phyloP scores from a whole-genome alignment of 2,113 vertebrate species.

The Euleptes europaea region DNA sequence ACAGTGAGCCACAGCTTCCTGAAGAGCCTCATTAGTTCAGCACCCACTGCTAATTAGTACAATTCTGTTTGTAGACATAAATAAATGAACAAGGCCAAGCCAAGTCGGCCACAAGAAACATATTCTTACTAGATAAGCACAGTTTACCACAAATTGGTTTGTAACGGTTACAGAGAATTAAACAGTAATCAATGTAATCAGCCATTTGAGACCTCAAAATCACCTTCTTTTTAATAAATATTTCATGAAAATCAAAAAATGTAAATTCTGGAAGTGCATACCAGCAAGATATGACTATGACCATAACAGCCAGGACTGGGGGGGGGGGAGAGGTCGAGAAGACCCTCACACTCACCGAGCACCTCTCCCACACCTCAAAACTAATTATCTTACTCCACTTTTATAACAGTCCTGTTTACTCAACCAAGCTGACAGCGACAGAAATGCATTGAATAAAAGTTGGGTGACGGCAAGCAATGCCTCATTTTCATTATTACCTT shows the following conservation, averaged over 20 bases:
- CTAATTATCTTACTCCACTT: too few relatives aligned
- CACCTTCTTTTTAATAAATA: not conserved
- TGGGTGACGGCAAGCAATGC: too few relatives aligned
- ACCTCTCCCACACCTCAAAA: too few relatives aligned
- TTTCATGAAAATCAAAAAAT: not conserved
- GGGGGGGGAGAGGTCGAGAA: too few relatives aligned
- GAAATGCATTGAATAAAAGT: too few relatives aligned
- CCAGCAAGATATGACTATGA: too few relatives aligned
- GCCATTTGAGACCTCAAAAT: not conserved
- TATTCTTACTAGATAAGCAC: not conserved
- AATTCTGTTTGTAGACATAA: not conserved
- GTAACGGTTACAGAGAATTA: not conserved
- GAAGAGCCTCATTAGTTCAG: constrained; percentile 22
- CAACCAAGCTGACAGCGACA: too few relatives aligned
- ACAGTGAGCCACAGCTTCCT: not conserved
- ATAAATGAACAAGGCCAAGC: not conserved
- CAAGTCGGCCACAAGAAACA: not conserved
- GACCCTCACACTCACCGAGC: too few relatives aligned
- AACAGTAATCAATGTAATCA: not conserved
- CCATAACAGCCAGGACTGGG: too few relatives aligned
- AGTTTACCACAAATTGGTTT: not conserved
- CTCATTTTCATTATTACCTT: too few relatives aligned
- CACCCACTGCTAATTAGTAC: not conserved
- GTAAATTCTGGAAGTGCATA: too few relatives aligned
- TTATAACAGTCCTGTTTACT: too few relatives aligned